Conservation (phyloP, 2,797 vertebrate genomes). For the Gila robusta region DNA sequence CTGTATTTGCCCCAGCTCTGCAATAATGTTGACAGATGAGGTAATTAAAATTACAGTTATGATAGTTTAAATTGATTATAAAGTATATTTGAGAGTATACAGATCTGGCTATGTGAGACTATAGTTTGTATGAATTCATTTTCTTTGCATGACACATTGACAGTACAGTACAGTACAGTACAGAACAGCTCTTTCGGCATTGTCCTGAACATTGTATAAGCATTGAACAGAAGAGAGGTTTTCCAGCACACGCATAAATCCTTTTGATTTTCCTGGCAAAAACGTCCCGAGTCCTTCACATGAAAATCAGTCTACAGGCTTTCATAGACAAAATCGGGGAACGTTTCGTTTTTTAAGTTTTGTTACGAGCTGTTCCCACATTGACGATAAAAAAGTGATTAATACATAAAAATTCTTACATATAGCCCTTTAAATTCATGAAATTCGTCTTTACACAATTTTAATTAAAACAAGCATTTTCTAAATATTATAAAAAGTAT, state of each 20-base stretch:
- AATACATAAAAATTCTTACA: background rate
- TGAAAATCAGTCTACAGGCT: background rate
- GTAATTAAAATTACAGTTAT: background rate
- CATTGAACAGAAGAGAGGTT: background rate
- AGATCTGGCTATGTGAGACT: too few relatives aligned
- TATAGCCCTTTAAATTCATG: background rate
- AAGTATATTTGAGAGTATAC: background rate
- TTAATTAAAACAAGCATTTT: background rate
- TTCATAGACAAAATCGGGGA: too few relatives aligned
- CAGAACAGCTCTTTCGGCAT: background rate
- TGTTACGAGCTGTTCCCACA: background rate
- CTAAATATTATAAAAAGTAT: background rate
- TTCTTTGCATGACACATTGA: background rate
- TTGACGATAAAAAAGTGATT: background rate
- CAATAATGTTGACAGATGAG: too few relatives aligned
- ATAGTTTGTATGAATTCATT: too few relatives aligned
- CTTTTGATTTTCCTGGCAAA: background rate
- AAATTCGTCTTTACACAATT: background rate
- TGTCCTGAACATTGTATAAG: background rate
- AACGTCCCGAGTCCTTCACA: too few relatives aligned
- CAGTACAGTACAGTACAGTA: background rate
- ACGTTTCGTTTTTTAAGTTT: background rate
- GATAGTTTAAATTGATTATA: too few relatives aligned
- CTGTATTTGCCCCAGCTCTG: background rate
- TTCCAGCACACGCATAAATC: fast-evolving